Base-by-base conservation (phyloP, 2,113 vertebrate species). In the Spizaetus ornatus region DNA sequence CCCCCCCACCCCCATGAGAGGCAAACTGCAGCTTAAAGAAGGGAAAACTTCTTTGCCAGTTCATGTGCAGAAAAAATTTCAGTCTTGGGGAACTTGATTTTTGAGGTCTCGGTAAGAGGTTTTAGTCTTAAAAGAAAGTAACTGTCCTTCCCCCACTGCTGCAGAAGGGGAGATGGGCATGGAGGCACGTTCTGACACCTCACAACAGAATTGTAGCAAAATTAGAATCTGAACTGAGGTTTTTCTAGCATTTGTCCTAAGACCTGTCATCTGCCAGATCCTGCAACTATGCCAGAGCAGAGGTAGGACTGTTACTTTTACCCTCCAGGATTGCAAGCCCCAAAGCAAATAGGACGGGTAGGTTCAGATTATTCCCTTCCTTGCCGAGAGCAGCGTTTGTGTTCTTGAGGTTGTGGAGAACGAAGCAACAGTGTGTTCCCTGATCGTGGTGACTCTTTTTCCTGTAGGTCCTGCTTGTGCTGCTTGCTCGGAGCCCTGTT, bases 1-100 rank as follows among this genome's bases (percentile, higher is more conserved):
- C 8, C 21, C 3, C 5, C 3, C 7, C 2, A 2, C 16, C 3
- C 7, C 69, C 1, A 0, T 0, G 45, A 72, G 34, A 38, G 31
- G 32, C 31, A 43, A 85, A 91, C 27, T 22, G 66, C 7, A 32
- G 50, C 36, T 50, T 38, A 16, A 48, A 32, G 45, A 16, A 36
- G 19, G 36, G 8, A 82, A 82, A 88, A 67, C 5, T 20, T 63
- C 9, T 20, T 13, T 62, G 6, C 76, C 16, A 2, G 22, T 18
- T 55, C 22, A 4, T 1, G 8, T 9, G 45, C 3, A 52, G 11
- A 15, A 16, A 50, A 56, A 15, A 9, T 2, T 13, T 40, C 5
- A 2, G 10, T 29, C 55, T 34, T 4, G 43, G 29, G 71, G 27
- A 66, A 15, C 15, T 52, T 67, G 52, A 25, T n/a, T 72, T 69